Evolutionary conservation across 1,140 invertebrate species (phyloP).

Genomic region (Gryon sp.): DNA sequence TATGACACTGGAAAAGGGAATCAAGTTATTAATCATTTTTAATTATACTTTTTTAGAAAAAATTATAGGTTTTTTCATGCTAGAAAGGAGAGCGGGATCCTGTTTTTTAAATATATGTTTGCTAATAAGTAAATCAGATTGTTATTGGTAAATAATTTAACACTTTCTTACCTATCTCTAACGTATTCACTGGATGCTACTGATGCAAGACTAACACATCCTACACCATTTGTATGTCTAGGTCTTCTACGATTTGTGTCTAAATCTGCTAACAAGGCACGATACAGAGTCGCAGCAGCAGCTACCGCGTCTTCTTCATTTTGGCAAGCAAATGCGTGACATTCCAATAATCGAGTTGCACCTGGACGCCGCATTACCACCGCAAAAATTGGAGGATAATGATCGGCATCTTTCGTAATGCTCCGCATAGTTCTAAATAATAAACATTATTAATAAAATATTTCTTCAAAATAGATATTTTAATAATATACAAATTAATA

Average conservation of each 20-base stretch:
- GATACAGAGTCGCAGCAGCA: conserved; percentile 92
- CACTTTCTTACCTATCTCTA: conserved; percentile 75
- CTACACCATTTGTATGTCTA: conserved; percentile 85
- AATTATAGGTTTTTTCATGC: too few relatives aligned
- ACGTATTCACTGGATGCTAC: conserved; percentile 71
- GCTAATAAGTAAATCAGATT: too few relatives aligned
- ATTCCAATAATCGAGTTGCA: conserved; percentile 89
- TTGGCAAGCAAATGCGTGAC: conserved; percentile 94
- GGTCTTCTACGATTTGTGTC: conserved; percentile 81
- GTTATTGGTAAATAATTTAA: too few relatives aligned
- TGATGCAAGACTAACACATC: conserved; percentile 83
- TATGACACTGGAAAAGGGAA: conserved; percentile 54
- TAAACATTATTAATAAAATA: not conserved
- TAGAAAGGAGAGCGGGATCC: too few relatives aligned
- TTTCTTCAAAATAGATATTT: not conserved
- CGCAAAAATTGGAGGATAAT: conserved; percentile 92
- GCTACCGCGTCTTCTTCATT: conserved; percentile 93
- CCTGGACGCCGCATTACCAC: conserved; percentile 92
- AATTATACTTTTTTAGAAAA: too few relatives aligned
- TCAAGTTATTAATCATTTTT: too few relatives aligned
- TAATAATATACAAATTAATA: not conserved
- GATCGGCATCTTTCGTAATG: conserved; percentile 71
- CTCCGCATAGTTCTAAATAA: conserved; percentile 71
- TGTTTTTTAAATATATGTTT: too few relatives aligned
- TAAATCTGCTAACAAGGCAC: conserved; percentile 90